Conservation (phyloP, 2,888 invertebrate species). For the Nomada ruficornis region DNA sequence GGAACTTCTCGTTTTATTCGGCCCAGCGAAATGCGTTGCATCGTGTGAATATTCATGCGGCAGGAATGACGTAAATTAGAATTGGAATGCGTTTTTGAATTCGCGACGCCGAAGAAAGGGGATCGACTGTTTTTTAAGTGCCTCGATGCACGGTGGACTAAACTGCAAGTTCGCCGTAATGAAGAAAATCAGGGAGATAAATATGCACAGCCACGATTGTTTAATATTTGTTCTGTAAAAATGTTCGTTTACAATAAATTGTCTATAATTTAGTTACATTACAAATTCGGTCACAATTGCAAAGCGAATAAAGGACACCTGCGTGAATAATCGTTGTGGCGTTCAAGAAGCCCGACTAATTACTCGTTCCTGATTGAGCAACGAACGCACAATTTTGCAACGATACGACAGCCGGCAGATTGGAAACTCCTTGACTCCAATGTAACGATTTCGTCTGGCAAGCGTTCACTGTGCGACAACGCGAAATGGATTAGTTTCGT, state of each 20-base stretch:
- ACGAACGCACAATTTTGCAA: constrained; percentile 60
- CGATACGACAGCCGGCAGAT: constrained; percentile 65
- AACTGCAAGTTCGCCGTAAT: neutral
- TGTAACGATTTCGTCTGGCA: constrained; percentile 52
- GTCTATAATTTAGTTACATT: neutral
- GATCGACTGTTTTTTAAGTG: neutral
- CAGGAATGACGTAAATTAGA: neutral
- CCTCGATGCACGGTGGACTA: neutral
- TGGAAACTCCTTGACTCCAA: constrained; percentile 63
- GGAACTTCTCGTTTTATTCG: neutral
- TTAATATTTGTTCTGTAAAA: no score
- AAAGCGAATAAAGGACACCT: constrained; percentile 47
- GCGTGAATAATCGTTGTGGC: constrained; percentile 59
- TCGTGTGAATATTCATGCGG: constrained; percentile 10
- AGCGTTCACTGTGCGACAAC: constrained; percentile 33
- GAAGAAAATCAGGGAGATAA: neutral
- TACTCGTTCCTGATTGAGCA: constrained; percentile 48
- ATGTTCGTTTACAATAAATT: neutral
- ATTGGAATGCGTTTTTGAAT: neutral
- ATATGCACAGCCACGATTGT: neutral
- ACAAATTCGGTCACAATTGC: constrained; percentile 13
- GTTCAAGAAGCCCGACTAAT: constrained; percentile 58
- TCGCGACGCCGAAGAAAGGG: neutral
- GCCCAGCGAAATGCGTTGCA: neutral
- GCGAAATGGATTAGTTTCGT: constrained; percentile 64